Conservation (phyloP, 2,888 invertebrate genomes). For the Zygothrica quintamaculata region DNA sequence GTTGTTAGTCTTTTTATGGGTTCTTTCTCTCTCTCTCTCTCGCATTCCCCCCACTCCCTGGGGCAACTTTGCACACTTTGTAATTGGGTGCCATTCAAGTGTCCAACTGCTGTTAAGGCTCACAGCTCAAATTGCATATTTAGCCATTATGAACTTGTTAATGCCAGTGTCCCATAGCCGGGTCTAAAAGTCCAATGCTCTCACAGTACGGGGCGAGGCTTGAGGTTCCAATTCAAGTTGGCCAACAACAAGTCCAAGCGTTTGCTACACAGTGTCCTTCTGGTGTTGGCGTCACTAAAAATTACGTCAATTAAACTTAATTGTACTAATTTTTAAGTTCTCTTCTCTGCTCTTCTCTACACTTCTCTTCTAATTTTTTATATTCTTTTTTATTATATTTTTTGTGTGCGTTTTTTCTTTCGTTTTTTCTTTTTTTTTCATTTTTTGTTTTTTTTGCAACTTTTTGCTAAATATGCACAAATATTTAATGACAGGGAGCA, state of each 20-base stretch:
- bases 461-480: conserved; percentile 66
- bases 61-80: conserved; percentile 45
- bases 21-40: not conserved
- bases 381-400: conserved; percentile 6
- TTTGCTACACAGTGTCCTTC: not conserved
- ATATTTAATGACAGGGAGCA: conserved; percentile 44
- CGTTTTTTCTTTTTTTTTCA: conserved; percentile 7
- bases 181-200: conserved; percentile 10
- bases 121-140: conserved; percentile 68
- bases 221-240: conserved; percentile 4
- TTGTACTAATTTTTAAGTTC: conserved; percentile 69
- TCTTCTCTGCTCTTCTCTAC: too few species aligned
- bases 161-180: conserved; percentile 21
- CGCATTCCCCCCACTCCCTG: not conserved
- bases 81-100: conserved; percentile 70
- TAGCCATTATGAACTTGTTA: conserved; percentile 70
- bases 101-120: conserved; percentile 53
- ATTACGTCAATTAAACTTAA: conserved; percentile 76
- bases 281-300: conserved; percentile 54
- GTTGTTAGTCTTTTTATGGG: conserved; percentile 25
- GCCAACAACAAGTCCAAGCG: conserved; percentile 7
- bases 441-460: conserved; percentile 10
- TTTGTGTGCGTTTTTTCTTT: too few species aligned
- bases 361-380: conserved; percentile 19
- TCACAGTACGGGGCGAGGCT: too few species aligned